Evolutionary conservation across 2,113 vertebrate genomes (phyloP).

Genomic region (Vidua chalybeata): DNA sequence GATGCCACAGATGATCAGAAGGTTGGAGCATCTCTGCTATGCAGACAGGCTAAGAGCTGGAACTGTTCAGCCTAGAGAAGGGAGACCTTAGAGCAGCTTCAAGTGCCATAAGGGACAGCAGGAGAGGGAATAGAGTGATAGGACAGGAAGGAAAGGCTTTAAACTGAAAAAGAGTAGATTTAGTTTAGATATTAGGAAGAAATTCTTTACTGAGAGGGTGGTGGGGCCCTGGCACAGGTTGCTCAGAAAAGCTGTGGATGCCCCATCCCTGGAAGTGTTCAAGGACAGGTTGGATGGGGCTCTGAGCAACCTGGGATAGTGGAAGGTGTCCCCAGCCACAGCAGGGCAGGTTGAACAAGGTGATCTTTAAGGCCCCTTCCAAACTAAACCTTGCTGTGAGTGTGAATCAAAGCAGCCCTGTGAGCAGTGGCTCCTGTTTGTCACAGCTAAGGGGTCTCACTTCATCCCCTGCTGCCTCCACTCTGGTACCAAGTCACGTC

Average conservation of each 20-base stretch:
- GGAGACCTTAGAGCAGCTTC: not conserved
- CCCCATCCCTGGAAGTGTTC: not conserved
- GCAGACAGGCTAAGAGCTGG: not conserved
- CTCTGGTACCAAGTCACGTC: rapidly evolving
- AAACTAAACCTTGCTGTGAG: too few relatives aligned
- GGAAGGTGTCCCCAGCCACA: not conserved
- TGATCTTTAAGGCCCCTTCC: not conserved
- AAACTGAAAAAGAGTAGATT: not conserved
- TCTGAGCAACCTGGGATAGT: rapidly evolving
- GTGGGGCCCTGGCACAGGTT: not conserved
- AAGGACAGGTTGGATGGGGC: not conserved
- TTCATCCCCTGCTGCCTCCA: not conserved
- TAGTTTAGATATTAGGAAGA: not conserved
- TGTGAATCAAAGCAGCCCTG: not conserved
- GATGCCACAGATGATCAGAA: not conserved
- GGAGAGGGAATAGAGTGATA: not conserved
- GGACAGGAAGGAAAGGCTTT: not conserved
- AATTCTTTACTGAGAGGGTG: not conserved
- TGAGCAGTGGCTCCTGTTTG: rapidly evolving
- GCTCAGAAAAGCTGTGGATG: not conserved
- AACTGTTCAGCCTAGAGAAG: not conserved
- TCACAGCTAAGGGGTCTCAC: rapidly evolving
- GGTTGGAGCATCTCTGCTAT: not conserved
- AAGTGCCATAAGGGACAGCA: not conserved
- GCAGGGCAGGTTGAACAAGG: not conserved